A percentile compares a stretch with the other conserved stretches of the same genome.
These are phyloP conservation scores for Geotrypetes seraphini DNA, from an alignment of 2,797 vertebrate species.

Conservation along the genomic window DNA sequence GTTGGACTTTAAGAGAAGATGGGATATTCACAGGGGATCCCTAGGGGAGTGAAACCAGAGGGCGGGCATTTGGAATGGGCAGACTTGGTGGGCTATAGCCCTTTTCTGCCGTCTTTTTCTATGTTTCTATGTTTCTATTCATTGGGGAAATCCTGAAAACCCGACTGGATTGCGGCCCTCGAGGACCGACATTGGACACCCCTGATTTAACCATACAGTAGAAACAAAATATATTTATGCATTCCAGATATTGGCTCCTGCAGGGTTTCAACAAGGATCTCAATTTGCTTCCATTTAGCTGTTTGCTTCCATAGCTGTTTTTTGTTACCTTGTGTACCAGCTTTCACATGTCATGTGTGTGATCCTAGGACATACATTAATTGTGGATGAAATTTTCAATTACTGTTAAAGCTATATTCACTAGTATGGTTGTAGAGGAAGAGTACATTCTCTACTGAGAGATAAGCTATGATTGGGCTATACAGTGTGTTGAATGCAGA, in stretches of 20 bases:
- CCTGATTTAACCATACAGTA: conserved; percentile 30
- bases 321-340: conserved; percentile 40
- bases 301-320: conserved; percentile 37
- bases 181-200: too few relatives aligned
- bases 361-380: conserved; percentile 50
- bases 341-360: conserved; percentile 47
- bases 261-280: conserved; percentile 25
- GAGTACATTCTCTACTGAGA: conserved; percentile 46
- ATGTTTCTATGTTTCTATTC: too few relatives aligned
- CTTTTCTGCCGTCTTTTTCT: too few relatives aligned
- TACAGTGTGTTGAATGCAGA: conserved; percentile 32
- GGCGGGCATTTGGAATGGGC: too few relatives aligned
- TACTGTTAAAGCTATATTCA: conserved; percentile 41
- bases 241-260: conserved; percentile 13
- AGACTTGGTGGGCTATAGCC: too few relatives aligned
- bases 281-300: conserved; percentile 38
- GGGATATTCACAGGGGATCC: too few relatives aligned
- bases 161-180: too few relatives aligned
- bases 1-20: too few relatives aligned
- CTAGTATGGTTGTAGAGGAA: conserved; percentile 53
- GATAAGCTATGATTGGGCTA: conserved; percentile 38
- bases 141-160: too few relatives aligned
- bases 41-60: too few relatives aligned
- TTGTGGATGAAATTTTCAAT: conserved; percentile 49
- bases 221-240: conserved; percentile 19